Base-by-base conservation (phyloP, 2,888 invertebrate genomes). In the Rutpela maculata region DNA sequence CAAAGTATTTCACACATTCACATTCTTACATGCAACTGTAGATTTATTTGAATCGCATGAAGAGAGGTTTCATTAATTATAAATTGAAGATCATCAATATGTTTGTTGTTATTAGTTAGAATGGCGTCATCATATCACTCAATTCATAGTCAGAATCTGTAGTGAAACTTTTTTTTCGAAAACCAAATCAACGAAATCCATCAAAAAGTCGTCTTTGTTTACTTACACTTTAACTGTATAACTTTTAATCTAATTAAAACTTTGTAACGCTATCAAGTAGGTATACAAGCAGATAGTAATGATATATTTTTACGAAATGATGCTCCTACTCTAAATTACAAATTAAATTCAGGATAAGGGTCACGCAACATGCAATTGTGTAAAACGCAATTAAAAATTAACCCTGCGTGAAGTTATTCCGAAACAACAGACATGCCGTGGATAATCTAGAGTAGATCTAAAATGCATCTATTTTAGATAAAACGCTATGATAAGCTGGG, bases 381-480 rank as follows among this genome's bases (percentile, higher is more conserved):
- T 63, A 55, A 74, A 62, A 74, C 55, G 62, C 68, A 68, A 74
- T 74, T 74, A 74, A 74, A 74, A 74, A 74, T 68, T 74, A 69
- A 74, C 74, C 74, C 66, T 60, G 66, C 74, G 74, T 70, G 66
- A 69, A 73, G 73, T 35, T 73, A 77, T 73, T 69, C 63, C 69
- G 57, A 73, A 73, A 70, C 73, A 72, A 78, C 78, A 78, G 73
- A 78, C 73, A 55, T 38, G 72, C 72, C 75, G 73, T 72, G 75
- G 22, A 31, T 83, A 86, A 86, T 86, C 86, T 84, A 74, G 78
- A 80, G 84, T 79, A 78, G 85, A 89, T 89, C 89, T 88, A 88
- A 89, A 89, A 87, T 85, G 87, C 87, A 87, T 87, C 87, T 86
- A 88, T 86, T 89, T 89, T 88, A 89, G 89, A 89, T 89, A 87